These are phyloP conservation scores for Octodon degus DNA, from an alignment of 2,113 vertebrate genomes.

Conservation along the genomic window DNA sequence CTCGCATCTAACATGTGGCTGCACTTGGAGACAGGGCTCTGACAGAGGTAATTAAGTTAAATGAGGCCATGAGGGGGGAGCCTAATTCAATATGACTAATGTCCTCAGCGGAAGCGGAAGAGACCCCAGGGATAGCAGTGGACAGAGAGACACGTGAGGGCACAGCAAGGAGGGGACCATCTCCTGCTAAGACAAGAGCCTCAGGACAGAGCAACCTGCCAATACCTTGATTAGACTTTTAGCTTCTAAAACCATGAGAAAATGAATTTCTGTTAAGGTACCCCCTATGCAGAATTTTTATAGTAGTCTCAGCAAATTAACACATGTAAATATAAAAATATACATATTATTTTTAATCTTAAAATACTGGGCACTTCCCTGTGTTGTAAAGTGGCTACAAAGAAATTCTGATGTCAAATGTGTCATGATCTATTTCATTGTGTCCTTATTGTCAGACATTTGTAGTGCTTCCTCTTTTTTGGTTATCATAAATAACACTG, in stretches of 20 bases:
- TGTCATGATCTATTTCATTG: background rate
- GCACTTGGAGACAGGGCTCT: background rate
- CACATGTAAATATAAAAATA: conserved; percentile 9
- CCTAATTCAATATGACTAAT: background rate
- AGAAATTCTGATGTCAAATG: conserved; percentile 16
- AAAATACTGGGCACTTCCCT: conserved; percentile 35
- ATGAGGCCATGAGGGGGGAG: background rate
- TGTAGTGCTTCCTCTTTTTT: background rate
- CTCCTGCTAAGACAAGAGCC: background rate
- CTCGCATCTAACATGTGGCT: background rate
- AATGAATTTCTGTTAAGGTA: background rate
- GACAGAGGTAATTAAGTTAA: background rate
- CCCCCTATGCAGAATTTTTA: background rate
- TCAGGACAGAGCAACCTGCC: background rate
- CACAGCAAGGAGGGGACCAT: background rate
- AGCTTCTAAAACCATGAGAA: background rate
- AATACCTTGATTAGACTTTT: background rate
- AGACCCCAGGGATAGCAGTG: background rate
- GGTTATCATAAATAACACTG: conserved; percentile 23
- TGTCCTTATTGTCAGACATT: background rate
- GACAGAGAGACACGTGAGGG: background rate
- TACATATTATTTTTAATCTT: conserved; percentile 24
- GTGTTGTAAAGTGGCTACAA: background rate
- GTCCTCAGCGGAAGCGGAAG: background rate
- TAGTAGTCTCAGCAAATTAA: conserved; percentile 24